Percentiles rank a stretch among this genome's conserved stretches.
These are phyloP conservation scores for Batillaria attramentaria DNA, from an alignment of 1,140 invertebrate species.

Conservation along the genomic window DNA sequence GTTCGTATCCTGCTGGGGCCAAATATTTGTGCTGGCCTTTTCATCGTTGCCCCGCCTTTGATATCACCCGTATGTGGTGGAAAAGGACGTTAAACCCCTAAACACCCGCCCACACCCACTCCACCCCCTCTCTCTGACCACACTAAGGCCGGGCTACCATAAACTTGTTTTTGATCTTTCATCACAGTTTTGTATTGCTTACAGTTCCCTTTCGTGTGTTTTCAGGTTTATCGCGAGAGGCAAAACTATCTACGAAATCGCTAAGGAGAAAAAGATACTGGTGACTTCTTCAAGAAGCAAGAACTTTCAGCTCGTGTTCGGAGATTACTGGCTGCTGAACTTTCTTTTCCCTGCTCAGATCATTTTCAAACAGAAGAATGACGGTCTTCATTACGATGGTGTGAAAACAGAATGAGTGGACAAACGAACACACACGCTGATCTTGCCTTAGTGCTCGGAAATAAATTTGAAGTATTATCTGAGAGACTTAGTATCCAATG, in stretches of 20 bases:
- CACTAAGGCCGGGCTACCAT: background rate
- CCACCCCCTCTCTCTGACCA: background rate
- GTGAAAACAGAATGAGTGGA: too few relatives aligned
- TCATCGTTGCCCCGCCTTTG: too few relatives aligned
- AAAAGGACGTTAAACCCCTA: too few relatives aligned
- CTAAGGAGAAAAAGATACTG: conserved; percentile 46
- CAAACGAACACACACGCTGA: too few relatives aligned
- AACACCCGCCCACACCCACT: too few relatives aligned
- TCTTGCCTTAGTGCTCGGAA: too few relatives aligned
- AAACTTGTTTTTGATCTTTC: background rate
- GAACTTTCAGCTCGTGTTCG: conserved; percentile 62
- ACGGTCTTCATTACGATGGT: conserved; percentile 50
- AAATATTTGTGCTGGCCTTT: too few relatives aligned
- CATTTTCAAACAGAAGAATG: conserved; percentile 54
- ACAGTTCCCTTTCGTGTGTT: background rate
- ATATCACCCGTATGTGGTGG: too few relatives aligned
- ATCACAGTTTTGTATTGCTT: background rate
- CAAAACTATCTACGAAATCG: conserved; percentile 51
- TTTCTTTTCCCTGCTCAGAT: conserved; percentile 61
- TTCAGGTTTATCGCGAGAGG: conserved; percentile 35
- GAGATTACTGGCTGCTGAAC: conserved; percentile 59
- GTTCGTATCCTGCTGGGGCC: too few relatives aligned
- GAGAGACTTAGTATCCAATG: too few relatives aligned
- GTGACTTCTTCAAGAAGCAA: conserved; percentile 29
- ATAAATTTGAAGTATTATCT: too few relatives aligned